Conservation (phyloP, 2,888 invertebrate genomes). For the Bugula neritina region DNA sequence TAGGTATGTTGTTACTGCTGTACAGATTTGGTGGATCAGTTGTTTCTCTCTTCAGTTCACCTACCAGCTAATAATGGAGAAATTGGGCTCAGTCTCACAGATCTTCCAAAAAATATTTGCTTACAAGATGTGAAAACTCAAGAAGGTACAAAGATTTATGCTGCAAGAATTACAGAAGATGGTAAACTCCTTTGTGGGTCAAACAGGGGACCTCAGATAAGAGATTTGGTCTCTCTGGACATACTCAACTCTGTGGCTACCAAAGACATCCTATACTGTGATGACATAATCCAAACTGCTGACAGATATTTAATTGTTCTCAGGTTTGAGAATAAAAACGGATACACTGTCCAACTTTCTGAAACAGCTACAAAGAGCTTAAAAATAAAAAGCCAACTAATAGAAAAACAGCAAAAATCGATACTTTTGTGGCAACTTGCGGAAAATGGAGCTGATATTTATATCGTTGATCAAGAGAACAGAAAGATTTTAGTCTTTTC, state of each 20-base stretch:
- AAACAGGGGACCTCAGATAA: neutral
- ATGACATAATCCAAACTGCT: neutral
- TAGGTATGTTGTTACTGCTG: too few relatives aligned
- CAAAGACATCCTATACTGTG: neutral
- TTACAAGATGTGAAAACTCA: neutral
- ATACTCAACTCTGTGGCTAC: neutral
- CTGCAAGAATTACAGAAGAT: neutral
- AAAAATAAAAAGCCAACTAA: neutral
- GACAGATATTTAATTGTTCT: neutral
- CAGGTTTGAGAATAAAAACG: too few relatives aligned
- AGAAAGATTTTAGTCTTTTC: neutral
- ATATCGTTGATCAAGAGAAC: neutral
- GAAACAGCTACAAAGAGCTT: neutral
- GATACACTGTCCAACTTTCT: too few relatives aligned
- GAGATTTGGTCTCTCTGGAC: neutral
- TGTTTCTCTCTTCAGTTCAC: neutral
- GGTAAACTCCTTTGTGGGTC: neutral
- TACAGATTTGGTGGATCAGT: neutral
- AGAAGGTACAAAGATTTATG: neutral
- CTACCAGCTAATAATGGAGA: neutral
- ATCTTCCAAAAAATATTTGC: neutral
- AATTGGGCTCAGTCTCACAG: neutral
- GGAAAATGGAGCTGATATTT: neutral
- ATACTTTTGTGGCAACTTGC: neutral
- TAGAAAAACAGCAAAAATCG: neutral